These are phyloP conservation scores for Agelastica alni DNA, from an alignment of 2,888 invertebrate genomes.

Conservation along the genomic window DNA sequence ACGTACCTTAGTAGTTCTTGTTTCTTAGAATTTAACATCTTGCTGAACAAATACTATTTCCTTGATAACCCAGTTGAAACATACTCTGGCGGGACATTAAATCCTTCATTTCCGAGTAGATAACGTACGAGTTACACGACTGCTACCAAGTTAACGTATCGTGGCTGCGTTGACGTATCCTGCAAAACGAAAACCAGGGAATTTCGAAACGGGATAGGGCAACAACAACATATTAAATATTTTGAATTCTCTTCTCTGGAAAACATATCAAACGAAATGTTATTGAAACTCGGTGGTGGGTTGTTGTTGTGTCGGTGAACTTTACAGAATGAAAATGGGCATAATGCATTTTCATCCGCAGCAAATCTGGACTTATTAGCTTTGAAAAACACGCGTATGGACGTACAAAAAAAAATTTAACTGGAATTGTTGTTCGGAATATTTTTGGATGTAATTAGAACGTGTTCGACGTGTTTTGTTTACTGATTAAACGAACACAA, in stretches of 20 bases:
- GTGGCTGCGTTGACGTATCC: not conserved
- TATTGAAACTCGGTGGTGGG: conserved; percentile 6
- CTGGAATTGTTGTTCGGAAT: too few relatives aligned
- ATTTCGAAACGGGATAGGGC: conserved; percentile 5
- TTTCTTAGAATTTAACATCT: too few relatives aligned
- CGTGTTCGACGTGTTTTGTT: too few relatives aligned
- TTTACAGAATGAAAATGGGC: not conserved
- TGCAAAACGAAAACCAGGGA: conserved; percentile 3
- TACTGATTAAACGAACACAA: too few relatives aligned
- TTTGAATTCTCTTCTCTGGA: conserved; percentile 11
- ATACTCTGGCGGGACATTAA: not conserved
- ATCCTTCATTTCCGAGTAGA: not conserved
- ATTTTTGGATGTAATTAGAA: too few relatives aligned
- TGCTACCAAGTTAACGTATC: not conserved
- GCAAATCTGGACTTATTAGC: too few relatives aligned
- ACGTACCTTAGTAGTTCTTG: too few relatives aligned
- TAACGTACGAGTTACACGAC: not conserved
- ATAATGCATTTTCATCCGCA: too few relatives aligned
- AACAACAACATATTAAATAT: conserved; percentile 16
- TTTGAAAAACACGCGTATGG: too few relatives aligned
- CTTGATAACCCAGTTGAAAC: not conserved
- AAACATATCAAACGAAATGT: conserved; percentile 10
- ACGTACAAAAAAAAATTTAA: too few relatives aligned
- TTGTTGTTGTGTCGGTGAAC: not conserved
- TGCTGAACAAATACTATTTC: not conserved